Percentiles rank a stretch among this genome's conserved stretches.
Evolutionary conservation across 1,140 invertebrate genomes (phyloP).

Genomic region (Drosophila ambigua): DNA sequence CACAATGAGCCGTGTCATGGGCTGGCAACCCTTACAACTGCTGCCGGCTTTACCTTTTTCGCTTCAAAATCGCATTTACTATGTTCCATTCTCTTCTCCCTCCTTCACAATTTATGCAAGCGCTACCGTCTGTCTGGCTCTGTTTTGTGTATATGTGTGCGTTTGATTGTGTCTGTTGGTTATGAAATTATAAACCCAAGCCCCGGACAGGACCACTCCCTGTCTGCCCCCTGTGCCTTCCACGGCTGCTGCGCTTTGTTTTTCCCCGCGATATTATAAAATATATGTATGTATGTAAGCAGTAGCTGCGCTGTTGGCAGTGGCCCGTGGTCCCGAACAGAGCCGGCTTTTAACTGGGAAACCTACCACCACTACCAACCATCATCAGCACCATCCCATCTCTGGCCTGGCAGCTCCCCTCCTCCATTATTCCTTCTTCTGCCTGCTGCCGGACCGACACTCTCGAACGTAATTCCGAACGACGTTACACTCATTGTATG

Average conservation of each 20-base stretch:
- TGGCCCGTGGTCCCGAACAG: background rate
- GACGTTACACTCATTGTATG: conserved; percentile 40
- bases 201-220: conserved; percentile 49
- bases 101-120: conserved; percentile 53
- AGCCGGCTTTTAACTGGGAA: conserved; percentile 61
- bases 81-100: conserved; percentile 46
- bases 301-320: background rate
- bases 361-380: conserved; percentile 43
- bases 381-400: conserved; percentile 41
- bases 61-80: conserved; percentile 58
- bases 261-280: conserved; percentile 63
- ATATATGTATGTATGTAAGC: conserved; percentile 25
- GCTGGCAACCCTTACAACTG: conserved; percentile 55
- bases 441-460: conserved; percentile 16
- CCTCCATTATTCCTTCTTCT: background rate
- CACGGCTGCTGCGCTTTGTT: conserved; percentile 52
- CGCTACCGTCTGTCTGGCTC: conserved; percentile 13
- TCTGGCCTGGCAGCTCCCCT: conserved; percentile 21
- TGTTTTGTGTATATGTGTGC: conserved; percentile 24
- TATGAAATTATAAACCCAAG: conserved; percentile 73
- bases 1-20: conserved; percentile 13
- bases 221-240: conserved; percentile 26
- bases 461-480: conserved; percentile 56
- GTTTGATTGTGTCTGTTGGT: conserved; percentile 46
- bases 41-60: conserved; percentile 55